Conservation (phyloP, 2,888 invertebrate species). For the Philereme vetulata region DNA sequence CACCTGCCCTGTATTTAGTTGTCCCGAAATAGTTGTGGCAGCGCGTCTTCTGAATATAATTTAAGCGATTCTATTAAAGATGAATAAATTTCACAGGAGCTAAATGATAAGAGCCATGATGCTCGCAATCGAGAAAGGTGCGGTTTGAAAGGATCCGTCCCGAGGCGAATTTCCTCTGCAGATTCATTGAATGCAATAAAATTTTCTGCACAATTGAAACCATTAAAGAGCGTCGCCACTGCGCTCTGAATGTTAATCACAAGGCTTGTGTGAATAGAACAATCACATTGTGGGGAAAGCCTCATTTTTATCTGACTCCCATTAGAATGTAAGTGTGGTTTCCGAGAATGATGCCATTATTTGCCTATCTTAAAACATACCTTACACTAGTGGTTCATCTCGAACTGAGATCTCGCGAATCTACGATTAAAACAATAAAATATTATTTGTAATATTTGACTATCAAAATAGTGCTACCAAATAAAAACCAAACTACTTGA, state of each 20-base stretch:
- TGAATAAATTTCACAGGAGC: slow-evolving; percentile 8
- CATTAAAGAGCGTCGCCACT: slow-evolving; percentile 73
- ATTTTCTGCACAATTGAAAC: slow-evolving; percentile 82
- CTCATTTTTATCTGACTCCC: slow-evolving; percentile 60
- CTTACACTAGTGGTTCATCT: no score
- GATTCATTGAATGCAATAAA: slow-evolving; percentile 79
- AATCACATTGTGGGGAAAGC: slow-evolving; percentile 69
- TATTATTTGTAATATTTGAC: no score
- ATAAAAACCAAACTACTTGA: no score
- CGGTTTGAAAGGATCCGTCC: slow-evolving; percentile 58
- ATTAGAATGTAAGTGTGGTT: slow-evolving; percentile 43
- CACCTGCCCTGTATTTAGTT: slow-evolving; percentile 43
- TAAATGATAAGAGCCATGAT: slow-evolving; percentile 27
- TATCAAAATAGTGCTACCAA: no score
- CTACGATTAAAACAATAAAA: no score
- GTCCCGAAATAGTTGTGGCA: slow-evolving; percentile 36
- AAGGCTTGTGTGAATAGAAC: slow-evolving; percentile 75
- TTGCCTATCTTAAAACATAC: neutral
- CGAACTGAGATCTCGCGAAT: no score
- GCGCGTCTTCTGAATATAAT: slow-evolving; percentile 5
- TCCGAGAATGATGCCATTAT: slow-evolving; percentile 2
- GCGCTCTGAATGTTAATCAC: slow-evolving; percentile 76
- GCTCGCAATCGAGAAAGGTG: slow-evolving; percentile 60
- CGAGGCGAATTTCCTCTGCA: slow-evolving; percentile 60
- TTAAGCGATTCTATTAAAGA: slow-evolving; percentile 5